phyloP scores from a whole-genome alignment of 2,888 invertebrate genomes.

The Heteromurus nitidus region DNA sequence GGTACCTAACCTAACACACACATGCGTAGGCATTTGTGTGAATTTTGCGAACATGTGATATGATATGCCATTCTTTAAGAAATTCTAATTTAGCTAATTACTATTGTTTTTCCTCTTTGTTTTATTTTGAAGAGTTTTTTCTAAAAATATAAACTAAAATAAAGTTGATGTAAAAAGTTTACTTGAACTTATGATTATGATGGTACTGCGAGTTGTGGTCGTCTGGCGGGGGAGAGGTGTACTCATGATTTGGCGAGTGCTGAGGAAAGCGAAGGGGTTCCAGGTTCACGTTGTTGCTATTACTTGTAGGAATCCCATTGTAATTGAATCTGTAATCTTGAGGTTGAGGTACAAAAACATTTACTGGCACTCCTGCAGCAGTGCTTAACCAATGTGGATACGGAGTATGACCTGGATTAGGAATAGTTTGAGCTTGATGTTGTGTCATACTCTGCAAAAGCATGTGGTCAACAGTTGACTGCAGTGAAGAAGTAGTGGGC shows the following conservation, averaged over 20 bases:
- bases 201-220: too few relatives aligned
- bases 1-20: background rate
- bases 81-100: background rate
- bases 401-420: background rate
- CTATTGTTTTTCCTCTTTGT: background rate
- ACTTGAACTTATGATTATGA: too few relatives aligned
- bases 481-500: background rate
- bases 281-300: background rate
- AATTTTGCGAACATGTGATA: too few relatives aligned
- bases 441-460: slow-evolving; percentile 12
- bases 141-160: background rate
- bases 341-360: background rate
- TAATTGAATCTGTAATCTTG: background rate
- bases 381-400: slow-evolving; percentile 1
- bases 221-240: background rate
- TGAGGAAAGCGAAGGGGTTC: background rate
- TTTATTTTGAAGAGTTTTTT: background rate
- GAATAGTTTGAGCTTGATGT: background rate
- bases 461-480: slow-evolving; percentile 5
- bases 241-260: slow-evolving; percentile 14
- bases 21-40: too few relatives aligned
- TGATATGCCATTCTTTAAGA: background rate
- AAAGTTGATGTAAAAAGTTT: background rate
- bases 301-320: background rate
- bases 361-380: background rate